Conservation (phyloP, 1,140 invertebrate species). For the Sycophaga agraensis region DNA sequence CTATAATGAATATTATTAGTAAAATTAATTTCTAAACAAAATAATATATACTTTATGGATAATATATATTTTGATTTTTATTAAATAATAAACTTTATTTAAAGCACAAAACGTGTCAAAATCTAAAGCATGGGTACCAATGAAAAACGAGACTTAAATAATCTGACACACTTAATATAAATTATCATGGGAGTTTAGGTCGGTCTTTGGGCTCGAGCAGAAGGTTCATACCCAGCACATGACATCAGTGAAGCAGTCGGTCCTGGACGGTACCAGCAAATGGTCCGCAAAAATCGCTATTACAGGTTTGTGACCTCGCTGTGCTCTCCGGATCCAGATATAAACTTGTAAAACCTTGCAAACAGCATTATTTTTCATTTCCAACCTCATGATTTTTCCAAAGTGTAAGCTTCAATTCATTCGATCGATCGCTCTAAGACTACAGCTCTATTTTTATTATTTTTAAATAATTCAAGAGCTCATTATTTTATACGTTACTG, state of each 20-base stretch:
- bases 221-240: slow-evolving; percentile 93
- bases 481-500: no score
- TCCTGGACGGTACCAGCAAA: slow-evolving; percentile 98
- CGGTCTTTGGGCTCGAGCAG: slow-evolving; percentile 91
- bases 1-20: no score
- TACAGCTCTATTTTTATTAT: no score
- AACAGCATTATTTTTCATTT: not conserved
- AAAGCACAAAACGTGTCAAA: no score
- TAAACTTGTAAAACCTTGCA: not conserved
- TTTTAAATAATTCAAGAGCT: no score
- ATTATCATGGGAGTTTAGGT: slow-evolving; percentile 63
- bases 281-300: slow-evolving; percentile 99
- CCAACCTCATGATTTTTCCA: not conserved
- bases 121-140: no score
- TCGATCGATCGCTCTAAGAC: not conserved
- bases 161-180: not conserved
- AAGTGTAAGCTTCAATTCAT: not conserved
- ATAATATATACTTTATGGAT: no score
- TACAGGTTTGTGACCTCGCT: slow-evolving; percentile 81
- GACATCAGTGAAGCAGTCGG: slow-evolving; percentile 96
- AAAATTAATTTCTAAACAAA: no score
- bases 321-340: slow-evolving; percentile 38
- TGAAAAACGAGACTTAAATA: not conserved
- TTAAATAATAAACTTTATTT: no score
- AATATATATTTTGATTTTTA: no score